Evolutionary conservation across 2,888 invertebrate species (phyloP).

Genomic region (Polyploca ridens): DNA sequence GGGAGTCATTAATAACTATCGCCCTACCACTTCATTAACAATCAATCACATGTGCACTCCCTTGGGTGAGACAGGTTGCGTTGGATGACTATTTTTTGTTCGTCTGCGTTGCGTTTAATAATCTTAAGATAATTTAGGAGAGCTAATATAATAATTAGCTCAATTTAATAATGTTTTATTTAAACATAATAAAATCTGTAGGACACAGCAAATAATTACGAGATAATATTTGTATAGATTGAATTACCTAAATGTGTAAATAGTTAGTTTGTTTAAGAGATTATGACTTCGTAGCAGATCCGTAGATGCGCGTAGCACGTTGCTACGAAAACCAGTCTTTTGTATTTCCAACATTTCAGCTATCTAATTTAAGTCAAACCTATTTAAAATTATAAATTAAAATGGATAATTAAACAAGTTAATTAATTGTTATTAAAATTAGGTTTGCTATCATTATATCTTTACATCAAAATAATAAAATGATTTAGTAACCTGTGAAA

Average conservation of each 20-base stretch:
- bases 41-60: conserved; percentile 76
- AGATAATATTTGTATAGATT: neutral
- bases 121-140: conserved; percentile 13
- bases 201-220: no score
- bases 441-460: no score
- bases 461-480: no score
- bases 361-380: neutral
- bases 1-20: conserved; percentile 80
- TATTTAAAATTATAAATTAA: no score
- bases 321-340: neutral
- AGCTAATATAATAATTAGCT: no score
- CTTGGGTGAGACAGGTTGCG: conserved; percentile 58
- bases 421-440: no score
- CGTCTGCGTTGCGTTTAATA: conserved; percentile 10
- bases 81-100: conserved; percentile 33
- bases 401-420: no score
- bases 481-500: neutral
- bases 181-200: no score
- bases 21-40: conserved; percentile 79
- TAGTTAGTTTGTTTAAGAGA: no score
- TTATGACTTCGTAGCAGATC: neutral
- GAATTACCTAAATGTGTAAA: neutral
- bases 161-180: conserved; percentile 3
- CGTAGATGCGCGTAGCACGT: neutral
- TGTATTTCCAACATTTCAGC: neutral